phyloP scores from a whole-genome alignment of 2,797 vertebrate species.

The Ctenochaetus hawaiiensis region DNA sequence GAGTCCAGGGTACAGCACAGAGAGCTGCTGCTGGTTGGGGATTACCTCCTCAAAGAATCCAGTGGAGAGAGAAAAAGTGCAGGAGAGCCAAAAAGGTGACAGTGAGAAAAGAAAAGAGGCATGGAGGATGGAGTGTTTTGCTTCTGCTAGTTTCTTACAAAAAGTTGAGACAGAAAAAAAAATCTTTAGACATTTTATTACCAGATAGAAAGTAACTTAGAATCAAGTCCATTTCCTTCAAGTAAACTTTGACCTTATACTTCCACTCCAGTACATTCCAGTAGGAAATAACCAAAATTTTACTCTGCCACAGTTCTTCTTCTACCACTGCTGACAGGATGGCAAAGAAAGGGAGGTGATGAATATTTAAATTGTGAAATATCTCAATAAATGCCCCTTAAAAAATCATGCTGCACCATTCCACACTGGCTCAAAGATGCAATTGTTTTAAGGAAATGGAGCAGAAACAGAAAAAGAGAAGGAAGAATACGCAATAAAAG shows the following conservation, averaged over 20 bases:
- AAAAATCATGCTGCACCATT: neutral
- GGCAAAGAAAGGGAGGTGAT: neutral
- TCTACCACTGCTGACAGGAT: neutral
- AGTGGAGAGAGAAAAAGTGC: neutral
- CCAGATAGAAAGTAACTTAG: neutral
- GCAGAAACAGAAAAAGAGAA: conserved; percentile 60
- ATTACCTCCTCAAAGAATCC: conserved; percentile 53
- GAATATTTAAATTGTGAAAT: neutral
- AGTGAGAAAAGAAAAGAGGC: neutral
- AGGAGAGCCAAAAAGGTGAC: neutral
- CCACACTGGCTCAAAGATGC: neutral
- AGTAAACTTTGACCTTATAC: neutral
- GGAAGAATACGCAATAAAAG: conserved; percentile 59
- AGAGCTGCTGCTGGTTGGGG: conserved; percentile 42
- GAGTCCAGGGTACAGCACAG: conserved; percentile 28
- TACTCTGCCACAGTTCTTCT: neutral
- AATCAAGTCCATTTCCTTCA: neutral
- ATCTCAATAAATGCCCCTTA: neutral
- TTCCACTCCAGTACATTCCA: neutral
- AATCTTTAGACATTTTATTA: neutral
- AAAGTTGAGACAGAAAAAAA: neutral
- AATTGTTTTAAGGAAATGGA: conserved; percentile 38
- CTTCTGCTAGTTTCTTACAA: neutral
- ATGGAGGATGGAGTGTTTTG: neutral
- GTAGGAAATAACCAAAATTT: neutral